Percentiles rank a stretch among this genome's conserved stretches.
Evolutionary conservation across 2,113 vertebrate genomes (phyloP).

Genomic region (Micromys minutus): DNA sequence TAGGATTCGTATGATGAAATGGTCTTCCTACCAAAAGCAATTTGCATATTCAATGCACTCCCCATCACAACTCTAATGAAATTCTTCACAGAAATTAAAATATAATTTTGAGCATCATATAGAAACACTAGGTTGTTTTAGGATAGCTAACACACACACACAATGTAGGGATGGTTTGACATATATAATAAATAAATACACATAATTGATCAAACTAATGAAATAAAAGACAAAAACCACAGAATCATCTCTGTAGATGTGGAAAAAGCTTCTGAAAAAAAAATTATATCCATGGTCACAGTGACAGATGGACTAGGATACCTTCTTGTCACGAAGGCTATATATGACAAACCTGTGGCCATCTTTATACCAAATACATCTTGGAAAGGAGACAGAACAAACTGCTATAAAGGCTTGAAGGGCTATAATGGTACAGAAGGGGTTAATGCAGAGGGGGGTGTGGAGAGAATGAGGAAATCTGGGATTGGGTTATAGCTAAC

Average conservation of each 20-base stretch:
- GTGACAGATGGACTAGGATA: neutral
- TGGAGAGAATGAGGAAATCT: neutral
- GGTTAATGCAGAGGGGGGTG: neutral
- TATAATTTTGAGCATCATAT: neutral
- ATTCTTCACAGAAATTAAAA: neutral
- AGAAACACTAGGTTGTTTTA: neutral
- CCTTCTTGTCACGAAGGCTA: neutral
- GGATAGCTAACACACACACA: neutral
- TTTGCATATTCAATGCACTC: neutral
- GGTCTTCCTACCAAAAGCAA: neutral
- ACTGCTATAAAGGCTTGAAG: neutral
- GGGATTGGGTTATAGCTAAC: neutral
- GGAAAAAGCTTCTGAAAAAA: neutral
- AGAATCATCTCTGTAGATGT: neutral
- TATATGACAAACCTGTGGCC: neutral
- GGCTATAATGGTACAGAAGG: neutral
- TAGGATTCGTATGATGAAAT: neutral
- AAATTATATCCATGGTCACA: neutral
- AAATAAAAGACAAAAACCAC: neutral
- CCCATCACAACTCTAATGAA: neutral
- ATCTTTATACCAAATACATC: neutral
- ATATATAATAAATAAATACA: neutral
- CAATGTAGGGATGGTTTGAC: neutral
- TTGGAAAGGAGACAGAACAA: neutral
- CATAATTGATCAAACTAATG: neutral